These are phyloP conservation scores for Germaria angustata DNA, from an alignment of 2,888 invertebrate species.

Conservation along the genomic window DNA sequence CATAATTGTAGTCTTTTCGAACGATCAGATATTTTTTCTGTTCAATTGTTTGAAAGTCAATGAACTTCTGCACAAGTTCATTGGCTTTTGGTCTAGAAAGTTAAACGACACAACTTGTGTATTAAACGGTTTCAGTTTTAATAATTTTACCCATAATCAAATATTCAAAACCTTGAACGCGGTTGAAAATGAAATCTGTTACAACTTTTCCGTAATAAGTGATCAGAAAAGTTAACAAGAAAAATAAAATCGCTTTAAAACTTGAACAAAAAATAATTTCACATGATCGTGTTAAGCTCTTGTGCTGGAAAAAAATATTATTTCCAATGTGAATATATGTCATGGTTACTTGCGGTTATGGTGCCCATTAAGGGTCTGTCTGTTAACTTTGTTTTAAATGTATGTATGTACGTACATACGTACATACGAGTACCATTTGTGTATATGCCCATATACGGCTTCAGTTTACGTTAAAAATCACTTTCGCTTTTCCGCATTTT, in stretches of 20 bases:
- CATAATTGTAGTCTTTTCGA: background rate
- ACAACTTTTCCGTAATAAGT: conserved; percentile 53
- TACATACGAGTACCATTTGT: too few species aligned
- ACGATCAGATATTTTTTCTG: background rate
- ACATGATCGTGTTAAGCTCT: conserved; percentile 13
- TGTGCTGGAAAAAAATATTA: background rate
- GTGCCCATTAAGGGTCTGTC: conserved; percentile 51
- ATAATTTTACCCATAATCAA: background rate
- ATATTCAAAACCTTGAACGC: conserved; percentile 52
- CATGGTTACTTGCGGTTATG: conserved; percentile 48
- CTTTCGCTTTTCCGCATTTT: conserved; percentile 69
- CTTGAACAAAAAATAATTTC: background rate
- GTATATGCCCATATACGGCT: background rate
- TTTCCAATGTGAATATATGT: conserved; percentile 19
- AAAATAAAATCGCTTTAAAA: background rate
- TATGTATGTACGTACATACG: background rate
- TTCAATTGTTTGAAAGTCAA: background rate
- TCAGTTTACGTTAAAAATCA: background rate
- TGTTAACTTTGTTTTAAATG: background rate
- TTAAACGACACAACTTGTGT: background rate
- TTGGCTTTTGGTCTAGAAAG: background rate
- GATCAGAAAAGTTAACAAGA: conserved; percentile 34
- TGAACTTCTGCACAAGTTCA: conserved; percentile 21
- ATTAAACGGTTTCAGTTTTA: conserved; percentile 1
- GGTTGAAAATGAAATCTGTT: conserved; percentile 64